Evolutionary conservation across 2,797 vertebrate species (phyloP), one percentile per base, ranked within the genome.

Genomic region (Gadopsis marmoratus): DNA sequence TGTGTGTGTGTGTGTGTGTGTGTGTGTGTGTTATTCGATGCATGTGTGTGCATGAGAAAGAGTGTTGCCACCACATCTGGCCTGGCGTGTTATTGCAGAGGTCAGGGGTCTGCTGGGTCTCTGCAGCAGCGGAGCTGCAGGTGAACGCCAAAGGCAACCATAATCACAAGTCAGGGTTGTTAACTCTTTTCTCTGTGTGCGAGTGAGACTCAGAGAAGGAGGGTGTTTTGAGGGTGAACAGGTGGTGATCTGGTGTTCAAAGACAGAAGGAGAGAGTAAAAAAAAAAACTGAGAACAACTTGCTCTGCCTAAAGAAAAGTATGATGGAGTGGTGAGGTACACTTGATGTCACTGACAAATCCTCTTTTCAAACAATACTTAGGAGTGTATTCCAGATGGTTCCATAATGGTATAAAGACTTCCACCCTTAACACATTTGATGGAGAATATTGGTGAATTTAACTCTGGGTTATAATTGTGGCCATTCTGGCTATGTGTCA

Each of bases 111-210:
- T n/a, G n/a, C 70, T 7, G 67, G 59, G 73, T 88, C 29, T 58
- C 12, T 56, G 74, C 71, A 74, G 65, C 33, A 77, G 55, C 48
- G 19, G 59, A 89, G 82, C 82, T 93, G 93, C 94, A 94, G 92
- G 94, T 94, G 94, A 92, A 91, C 53, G 86, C 93, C 88, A 67
- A 67, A 86, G 93, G 92, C 90, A 62, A 55, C 54, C 71, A 72
- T 87, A 90, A 94, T 93, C 91, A 88, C 80, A 83, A 79, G 83
- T 92, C 90, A 86, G 71, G 79, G 82, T 93, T 89, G 94, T 92
- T 94, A 92, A 82, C 84, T 89, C 16, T 71, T 76, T 71, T 77
- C 33, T 82, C 76, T 50, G 47, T 69, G 68, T 89, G 72, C 60
- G 71, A 63, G 53, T 76, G 73, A 67, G 69, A 60, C 50, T 66